A percentile compares a stretch with the other conserved stretches of the same genome.
These are phyloP conservation scores for Steinernema khuongi DNA, from an alignment of 1,140 invertebrate genomes.

Conservation along the genomic window DNA sequence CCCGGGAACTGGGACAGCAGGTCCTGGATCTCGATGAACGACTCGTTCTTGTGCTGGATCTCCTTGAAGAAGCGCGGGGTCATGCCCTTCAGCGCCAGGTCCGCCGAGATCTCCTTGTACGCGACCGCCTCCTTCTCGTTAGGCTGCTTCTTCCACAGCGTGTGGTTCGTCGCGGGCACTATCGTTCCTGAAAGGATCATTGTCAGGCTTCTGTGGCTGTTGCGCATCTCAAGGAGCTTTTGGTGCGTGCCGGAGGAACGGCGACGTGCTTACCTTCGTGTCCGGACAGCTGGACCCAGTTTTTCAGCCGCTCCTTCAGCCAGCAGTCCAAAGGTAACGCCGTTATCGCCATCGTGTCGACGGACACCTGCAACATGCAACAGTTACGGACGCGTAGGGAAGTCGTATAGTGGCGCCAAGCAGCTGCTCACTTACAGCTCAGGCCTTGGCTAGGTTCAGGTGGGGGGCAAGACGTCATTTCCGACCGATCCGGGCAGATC, in stretches of 20 bases:
- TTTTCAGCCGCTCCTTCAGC: conserved; percentile 70
- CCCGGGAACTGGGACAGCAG: conserved; percentile 76
- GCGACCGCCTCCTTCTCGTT: conserved; percentile 66
- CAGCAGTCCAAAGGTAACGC: conserved; percentile 81
- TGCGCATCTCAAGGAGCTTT: conserved; percentile 18
- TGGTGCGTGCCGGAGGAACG: conserved; percentile 35
- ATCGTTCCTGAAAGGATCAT: conserved; percentile 71
- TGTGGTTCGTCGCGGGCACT: conserved; percentile 83
- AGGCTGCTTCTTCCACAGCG: conserved; percentile 82
- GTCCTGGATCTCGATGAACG: conserved; percentile 83
- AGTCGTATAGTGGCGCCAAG: neutral
- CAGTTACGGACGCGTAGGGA: neutral
- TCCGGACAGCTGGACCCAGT: conserved; percentile 85
- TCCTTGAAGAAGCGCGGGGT: conserved; percentile 81
- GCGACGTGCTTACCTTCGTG: conserved; percentile 65
- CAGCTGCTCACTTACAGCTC: too few relatives aligned
- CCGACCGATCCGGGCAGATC: too few relatives aligned
- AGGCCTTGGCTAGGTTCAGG: too few relatives aligned
- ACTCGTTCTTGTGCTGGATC: conserved; percentile 76
- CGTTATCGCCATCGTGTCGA: conserved; percentile 78
- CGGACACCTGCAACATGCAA: conserved; percentile 48
- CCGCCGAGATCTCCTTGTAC: conserved; percentile 74
- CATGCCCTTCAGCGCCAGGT: conserved; percentile 69
- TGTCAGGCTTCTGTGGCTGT: conserved; percentile 4
- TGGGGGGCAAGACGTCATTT: neutral